Evolutionary conservation across 2,113 vertebrate genomes (phyloP), one percentile per base, ranked within the genome.

Genomic region (Benitochromis conjunctus): DNA sequence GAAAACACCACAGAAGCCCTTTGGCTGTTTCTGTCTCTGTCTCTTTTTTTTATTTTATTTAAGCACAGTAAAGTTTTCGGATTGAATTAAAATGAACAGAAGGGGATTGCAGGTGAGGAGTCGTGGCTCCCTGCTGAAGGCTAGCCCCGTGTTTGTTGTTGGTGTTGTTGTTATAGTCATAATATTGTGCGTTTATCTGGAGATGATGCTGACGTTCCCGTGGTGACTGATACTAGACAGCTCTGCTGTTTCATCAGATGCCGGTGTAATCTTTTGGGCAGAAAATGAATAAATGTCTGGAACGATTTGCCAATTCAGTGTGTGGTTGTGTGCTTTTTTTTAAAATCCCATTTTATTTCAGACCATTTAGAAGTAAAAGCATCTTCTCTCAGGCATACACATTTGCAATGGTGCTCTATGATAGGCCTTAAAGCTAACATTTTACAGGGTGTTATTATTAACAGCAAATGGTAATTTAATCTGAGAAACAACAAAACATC

Each of bases 141-240:
- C 84, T 10, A 86, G 86, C 56, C 92, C 92, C 3, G 34, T 95
- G 46, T 87, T 96, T 41, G 24, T 95, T 26, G 84, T 88, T 6
- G 88, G 64, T 41, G 29, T 96, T 34, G 57, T 93, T 66, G 71
- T 95, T 89, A 78, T 95, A 60, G 82, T 96, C 74, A 76, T 96
- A 54, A 88, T 96, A 81, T 8, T 96, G 53, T 95, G 64, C 86
- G 58, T 96, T 91, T 96, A 96, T 84, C 76, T 96, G 85, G 93
- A 96, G 71, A 53, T 96, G 83, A 94, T 96, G 85, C 83, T 93
- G 31, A 89, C 82, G 5, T 93, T 94, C 51, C 93, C 94, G 2
- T 96, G 95, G 94, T 94, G 78, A 94, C 56, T 81, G 74, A 80
- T 66, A 79, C 54, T 29, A 13, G 16, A 60, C 38, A 10, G 41